These are phyloP conservation scores for Tenthredo distinguenda DNA, from an alignment of 2,888 invertebrate species.

Conservation along the genomic window DNA sequence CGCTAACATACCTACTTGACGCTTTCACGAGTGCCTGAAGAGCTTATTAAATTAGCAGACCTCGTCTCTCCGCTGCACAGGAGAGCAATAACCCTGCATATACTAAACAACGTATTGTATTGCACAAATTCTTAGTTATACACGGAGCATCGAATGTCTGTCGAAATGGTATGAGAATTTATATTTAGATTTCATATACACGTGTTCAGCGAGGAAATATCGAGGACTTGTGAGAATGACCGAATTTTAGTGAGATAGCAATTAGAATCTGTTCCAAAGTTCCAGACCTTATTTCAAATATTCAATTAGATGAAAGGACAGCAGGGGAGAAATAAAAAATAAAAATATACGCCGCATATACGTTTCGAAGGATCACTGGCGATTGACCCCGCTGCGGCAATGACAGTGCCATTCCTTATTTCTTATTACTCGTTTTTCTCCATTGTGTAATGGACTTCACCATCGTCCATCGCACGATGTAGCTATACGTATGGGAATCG, in stretches of 20 bases:
- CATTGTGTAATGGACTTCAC: not conserved
- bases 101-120: not conserved
- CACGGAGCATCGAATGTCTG: not conserved
- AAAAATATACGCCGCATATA: not conserved
- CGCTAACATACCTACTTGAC: slow-evolving; percentile 11
- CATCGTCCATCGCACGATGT: not conserved
- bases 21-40: slow-evolving; percentile 10
- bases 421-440: not conserved
- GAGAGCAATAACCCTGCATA: slow-evolving; percentile 25
- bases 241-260: not conserved
- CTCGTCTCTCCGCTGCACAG: not conserved
- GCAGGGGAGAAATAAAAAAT: not conserved
- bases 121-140: not conserved
- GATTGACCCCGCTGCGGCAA: not conserved
- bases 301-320: not conserved
- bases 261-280: not conserved
- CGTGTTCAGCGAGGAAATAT: not conserved
- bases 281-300: too few relatives aligned
- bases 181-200: not conserved
- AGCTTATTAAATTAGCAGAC: slow-evolving; percentile 35
- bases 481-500: not conserved
- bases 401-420: slow-evolving; percentile 1
- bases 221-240: not conserved
- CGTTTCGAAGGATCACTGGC: not conserved
- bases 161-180: not conserved